Evolutionary conservation across 2,888 invertebrate genomes (phyloP).

Genomic region (Falcaria lacertinaria): DNA sequence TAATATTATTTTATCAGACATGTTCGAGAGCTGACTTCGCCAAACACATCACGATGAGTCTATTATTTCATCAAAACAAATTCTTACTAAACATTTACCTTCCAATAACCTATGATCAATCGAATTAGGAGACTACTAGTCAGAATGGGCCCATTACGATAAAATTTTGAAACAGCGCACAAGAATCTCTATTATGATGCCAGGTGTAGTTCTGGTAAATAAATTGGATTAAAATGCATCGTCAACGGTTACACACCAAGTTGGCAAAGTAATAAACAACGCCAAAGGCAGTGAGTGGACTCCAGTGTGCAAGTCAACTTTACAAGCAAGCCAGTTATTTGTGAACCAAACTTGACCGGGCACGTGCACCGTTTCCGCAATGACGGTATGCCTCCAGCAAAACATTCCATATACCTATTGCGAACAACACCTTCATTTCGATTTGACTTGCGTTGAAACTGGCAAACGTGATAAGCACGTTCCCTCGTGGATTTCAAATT

Average conservation of each 20-base stretch:
- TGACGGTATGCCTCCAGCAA: conserved; percentile 28
- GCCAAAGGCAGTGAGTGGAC: conserved; percentile 9
- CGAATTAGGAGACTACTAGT: too few species aligned
- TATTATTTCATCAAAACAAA: too few species aligned
- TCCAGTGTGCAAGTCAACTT: conserved; percentile 13
- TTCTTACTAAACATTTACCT: too few species aligned
- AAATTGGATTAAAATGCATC: not conserved
- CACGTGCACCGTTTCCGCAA: conserved; percentile 45
- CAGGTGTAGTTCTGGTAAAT: too few species aligned
- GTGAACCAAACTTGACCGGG: conserved; percentile 37
- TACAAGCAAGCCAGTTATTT: conserved; percentile 31
- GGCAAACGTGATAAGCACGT: not conserved
- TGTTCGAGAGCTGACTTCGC: too few species aligned
- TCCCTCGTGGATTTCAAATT: not conserved
- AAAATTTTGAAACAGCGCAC: too few species aligned
- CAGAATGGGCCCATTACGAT: too few species aligned
- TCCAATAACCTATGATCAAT: too few species aligned
- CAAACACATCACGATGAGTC: too few species aligned
- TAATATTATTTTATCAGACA: too few species aligned
- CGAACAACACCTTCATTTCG: not conserved
- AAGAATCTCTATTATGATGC: too few species aligned
- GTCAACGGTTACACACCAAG: conserved; percentile 14
- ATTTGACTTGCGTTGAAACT: conserved; percentile 3
- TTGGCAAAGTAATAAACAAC: conserved; percentile 19
- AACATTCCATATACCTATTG: conserved; percentile 23